Evolutionary conservation across 2,888 invertebrate genomes (phyloP).

Genomic region (Eupithecia insigniata): DNA sequence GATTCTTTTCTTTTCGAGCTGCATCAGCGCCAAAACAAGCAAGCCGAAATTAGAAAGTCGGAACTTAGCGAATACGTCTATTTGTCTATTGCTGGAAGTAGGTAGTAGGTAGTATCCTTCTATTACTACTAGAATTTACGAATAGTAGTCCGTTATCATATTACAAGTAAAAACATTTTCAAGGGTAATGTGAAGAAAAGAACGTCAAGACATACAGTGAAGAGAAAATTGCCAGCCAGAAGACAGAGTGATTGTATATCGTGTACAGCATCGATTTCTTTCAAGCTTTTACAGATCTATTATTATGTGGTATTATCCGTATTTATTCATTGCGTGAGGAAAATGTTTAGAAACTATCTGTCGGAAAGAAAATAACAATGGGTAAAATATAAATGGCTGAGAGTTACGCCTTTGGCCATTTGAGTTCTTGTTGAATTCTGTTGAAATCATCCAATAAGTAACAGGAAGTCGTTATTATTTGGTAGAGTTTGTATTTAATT

Average conservation of each 20-base stretch:
- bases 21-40: not conserved
- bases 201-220: constrained; percentile 45
- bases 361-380: constrained; percentile 23
- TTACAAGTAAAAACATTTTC: not conserved
- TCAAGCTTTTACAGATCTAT: constrained; percentile 40
- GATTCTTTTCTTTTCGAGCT: too few species aligned
- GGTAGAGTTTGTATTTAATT: not conserved
- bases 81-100: not conserved
- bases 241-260: constrained; percentile 28
- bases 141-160: not conserved
- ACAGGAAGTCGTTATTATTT: not conserved
- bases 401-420: constrained; percentile 4
- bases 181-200: constrained; percentile 18
- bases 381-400: constrained; percentile 18
- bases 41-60: not conserved
- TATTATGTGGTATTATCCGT: constrained; percentile 42
- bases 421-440: not conserved
- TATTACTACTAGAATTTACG: not conserved
- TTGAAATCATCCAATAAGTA: not conserved
- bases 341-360: constrained; percentile 35
- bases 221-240: constrained; percentile 38
- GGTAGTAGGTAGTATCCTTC: too few species aligned
- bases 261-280: constrained; percentile 41
- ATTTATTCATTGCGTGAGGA: constrained; percentile 42
- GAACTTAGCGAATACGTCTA: not conserved